Conservation (phyloP, 2,113 vertebrate genomes). For the Gymnogyps californianus region DNA sequence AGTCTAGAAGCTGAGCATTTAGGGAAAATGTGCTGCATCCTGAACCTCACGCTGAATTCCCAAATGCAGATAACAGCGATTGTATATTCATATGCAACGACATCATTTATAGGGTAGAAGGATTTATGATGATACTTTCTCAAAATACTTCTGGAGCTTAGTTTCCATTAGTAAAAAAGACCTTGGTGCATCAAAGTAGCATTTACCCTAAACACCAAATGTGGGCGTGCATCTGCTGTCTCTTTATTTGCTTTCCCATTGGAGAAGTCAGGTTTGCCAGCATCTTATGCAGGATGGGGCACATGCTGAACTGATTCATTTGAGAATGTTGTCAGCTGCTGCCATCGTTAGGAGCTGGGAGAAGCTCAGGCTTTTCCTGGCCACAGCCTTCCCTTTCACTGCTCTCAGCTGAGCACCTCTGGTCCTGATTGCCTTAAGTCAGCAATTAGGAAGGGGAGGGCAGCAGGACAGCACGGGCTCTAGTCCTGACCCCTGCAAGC, state of each 20-base stretch:
- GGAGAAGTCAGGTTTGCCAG: background rate
- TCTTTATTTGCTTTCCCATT: background rate
- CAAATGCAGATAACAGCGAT: background rate
- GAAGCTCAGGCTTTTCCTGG: background rate
- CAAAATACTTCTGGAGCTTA: background rate
- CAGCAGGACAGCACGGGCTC: background rate
- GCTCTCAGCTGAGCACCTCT: background rate
- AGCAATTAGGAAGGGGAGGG: rapidly evolving
- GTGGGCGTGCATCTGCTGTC: background rate
- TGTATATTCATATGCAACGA: background rate
- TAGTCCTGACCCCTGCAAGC: background rate
- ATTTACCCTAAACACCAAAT: background rate
- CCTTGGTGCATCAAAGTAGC: background rate
- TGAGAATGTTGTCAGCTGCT: background rate
- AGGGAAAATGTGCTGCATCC: background rate
- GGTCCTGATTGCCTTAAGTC: rapidly evolving
- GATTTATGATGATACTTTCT: background rate
- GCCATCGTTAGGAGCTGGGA: background rate
- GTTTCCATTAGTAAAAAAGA: background rate
- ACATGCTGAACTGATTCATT: rapidly evolving
- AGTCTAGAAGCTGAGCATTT: background rate
- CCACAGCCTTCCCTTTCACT: background rate
- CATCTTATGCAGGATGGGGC: no score
- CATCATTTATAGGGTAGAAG: background rate
- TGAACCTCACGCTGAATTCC: background rate